These are phyloP conservation scores for Xenops minutus DNA, from an alignment of 2,797 vertebrate genomes.

Conservation along the genomic window DNA sequence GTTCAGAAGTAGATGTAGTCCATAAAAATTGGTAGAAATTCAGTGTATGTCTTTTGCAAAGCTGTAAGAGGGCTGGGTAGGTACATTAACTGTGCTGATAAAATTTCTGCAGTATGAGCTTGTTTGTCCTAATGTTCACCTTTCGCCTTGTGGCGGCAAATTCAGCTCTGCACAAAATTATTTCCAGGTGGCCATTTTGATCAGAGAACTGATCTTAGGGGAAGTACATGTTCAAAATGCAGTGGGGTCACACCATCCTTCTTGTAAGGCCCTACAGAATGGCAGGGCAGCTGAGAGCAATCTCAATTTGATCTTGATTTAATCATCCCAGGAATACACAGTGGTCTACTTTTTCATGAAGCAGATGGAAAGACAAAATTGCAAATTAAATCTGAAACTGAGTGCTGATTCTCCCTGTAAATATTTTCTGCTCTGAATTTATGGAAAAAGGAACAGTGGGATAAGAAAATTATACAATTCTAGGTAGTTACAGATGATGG, in stretches of 20 bases:
- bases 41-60: neutral
- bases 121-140: neutral
- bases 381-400: conserved; percentile 4
- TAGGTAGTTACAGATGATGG: neutral
- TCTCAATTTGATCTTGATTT: conserved; percentile 18
- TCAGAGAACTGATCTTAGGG: neutral
- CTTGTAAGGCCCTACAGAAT: neutral
- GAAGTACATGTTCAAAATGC: neutral
- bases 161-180: conserved; percentile 10
- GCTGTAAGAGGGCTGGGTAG: neutral
- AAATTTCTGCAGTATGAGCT: neutral
- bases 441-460: neutral
- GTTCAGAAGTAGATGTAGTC: neutral
- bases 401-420: neutral
- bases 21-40: neutral
- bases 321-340: neutral
- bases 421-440: conserved; percentile 9
- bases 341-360: neutral
- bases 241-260: neutral
- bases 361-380: neutral
- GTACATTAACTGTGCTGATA: neutral
- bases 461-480: neutral
- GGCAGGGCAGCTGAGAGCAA: neutral
- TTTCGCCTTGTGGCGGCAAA: neutral
- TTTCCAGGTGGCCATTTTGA: conserved; percentile 20